A percentile compares a stretch with the other conserved stretches of the same genome.
phyloP scores from a whole-genome alignment of 2,888 invertebrate species.

The Ernsta delagoae region DNA sequence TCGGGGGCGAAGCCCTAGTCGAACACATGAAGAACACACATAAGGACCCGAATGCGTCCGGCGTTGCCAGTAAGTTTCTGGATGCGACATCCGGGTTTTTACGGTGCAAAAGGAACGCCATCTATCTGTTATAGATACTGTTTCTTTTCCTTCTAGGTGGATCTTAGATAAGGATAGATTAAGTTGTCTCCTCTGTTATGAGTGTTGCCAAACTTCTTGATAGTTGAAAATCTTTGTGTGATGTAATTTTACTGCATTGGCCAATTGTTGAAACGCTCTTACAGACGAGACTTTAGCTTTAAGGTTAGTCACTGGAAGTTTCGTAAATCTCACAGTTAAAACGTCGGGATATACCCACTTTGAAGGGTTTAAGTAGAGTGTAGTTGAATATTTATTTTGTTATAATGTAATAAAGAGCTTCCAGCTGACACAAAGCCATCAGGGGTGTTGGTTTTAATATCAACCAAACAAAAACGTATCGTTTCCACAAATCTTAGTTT shows the following conservation, averaged over 20 bases:
- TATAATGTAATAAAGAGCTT: constrained; percentile 66
- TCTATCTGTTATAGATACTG: constrained; percentile 47
- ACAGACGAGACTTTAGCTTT: constrained; percentile 73
- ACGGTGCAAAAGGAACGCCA: constrained; percentile 48
- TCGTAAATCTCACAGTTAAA: constrained; percentile 40
- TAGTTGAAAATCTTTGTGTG: neutral
- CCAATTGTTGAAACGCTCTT: constrained; percentile 45
- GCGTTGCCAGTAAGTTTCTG: constrained; percentile 93
- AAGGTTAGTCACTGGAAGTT: constrained; percentile 79
- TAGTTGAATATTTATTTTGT: constrained; percentile 31
- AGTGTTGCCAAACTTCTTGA: constrained; percentile 42
- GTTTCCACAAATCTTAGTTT: constrained; percentile 78
- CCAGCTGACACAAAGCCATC: constrained; percentile 81
- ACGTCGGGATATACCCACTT: constrained; percentile 28
- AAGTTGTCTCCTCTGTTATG: constrained; percentile 49
- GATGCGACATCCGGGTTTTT: constrained; percentile 51
- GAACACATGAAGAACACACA: constrained; percentile 98
- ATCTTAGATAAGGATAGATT: constrained; percentile 35
- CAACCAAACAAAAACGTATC: constrained; percentile 81
- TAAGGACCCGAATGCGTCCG: constrained; percentile 95
- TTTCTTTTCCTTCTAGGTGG: constrained; percentile 46
- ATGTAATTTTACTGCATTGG: constrained; percentile 23
- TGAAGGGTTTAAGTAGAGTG: constrained; percentile 5
- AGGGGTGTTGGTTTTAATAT: constrained; percentile 83
- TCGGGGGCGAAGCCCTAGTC: constrained; percentile 96